These are phyloP conservation scores for Mystacides longicornis DNA, from an alignment of 2,888 invertebrate species.

Conservation along the genomic window DNA sequence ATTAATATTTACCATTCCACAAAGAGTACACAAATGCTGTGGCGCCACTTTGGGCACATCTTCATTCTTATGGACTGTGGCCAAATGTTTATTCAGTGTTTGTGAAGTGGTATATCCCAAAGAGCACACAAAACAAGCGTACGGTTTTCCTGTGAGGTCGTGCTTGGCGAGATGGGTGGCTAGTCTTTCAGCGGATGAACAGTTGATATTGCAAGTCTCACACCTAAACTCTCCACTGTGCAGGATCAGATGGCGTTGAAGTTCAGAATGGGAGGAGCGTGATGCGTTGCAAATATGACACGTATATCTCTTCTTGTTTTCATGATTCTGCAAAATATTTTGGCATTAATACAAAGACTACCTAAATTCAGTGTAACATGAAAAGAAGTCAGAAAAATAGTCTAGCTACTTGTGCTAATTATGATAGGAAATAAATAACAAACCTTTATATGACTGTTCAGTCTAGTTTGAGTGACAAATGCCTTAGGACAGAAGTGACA, in stretches of 20 bases:
- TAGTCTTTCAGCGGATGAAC: slow-evolving; percentile 17
- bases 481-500: slow-evolving; percentile 18
- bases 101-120: slow-evolving; percentile 22
- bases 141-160: slow-evolving; percentile 24
- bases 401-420: neutral
- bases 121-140: slow-evolving; percentile 24
- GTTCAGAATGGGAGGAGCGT: slow-evolving; percentile 13
- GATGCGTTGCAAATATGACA: slow-evolving; percentile 21
- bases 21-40: slow-evolving; percentile 24
- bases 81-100: slow-evolving; percentile 21
- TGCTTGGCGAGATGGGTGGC: slow-evolving; percentile 21
- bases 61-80: slow-evolving; percentile 21
- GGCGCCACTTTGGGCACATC: slow-evolving; percentile 23
- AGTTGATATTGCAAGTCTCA: slow-evolving; percentile 22
- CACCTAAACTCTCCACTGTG: slow-evolving; percentile 23
- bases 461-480: slow-evolving; percentile 20
- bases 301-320: slow-evolving; percentile 14
- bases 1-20: slow-evolving; percentile 20
- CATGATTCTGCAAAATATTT: slow-evolving; percentile 18
- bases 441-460: slow-evolving; percentile 22
- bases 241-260: slow-evolving; percentile 17
- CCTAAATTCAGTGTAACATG: neutral
- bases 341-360: neutral
- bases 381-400: neutral
- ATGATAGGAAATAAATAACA: neutral